Base-by-base conservation (phyloP, 2,797 vertebrate genomes). In the Gorsachius magnificus region DNA sequence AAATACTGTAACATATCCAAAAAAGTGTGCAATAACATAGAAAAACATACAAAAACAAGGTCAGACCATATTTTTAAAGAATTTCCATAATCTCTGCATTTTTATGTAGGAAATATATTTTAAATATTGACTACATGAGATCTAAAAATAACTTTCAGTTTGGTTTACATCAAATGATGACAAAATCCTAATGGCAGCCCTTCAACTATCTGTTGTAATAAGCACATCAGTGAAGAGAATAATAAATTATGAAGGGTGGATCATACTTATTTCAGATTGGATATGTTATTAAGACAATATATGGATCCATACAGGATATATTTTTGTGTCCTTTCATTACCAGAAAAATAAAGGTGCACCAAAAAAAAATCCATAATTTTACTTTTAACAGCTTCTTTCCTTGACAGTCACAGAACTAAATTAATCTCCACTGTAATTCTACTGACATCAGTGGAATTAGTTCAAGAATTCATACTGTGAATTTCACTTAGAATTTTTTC, bases 1-100 rank as follows among this genome's bases (percentile, higher is more conserved):
- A 96, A 95, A 93, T 88, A 81, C 50, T 81, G 72, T 63, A 88
- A 54, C 38, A 16, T 72, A 82, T 81, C 72, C 72, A 90, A 90
- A 95, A 75, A 90, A 83, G 7, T 16, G 8, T 89, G 50, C 57
- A 75, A 36, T 82, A 79, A 57, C 16, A 53, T 29, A 46, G 45
- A 77, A 88, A 66, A 95, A 81, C 89, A 84, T 61, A 53, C 45
- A 76, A 91, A 93, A 92, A 28, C 45, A 92, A 83, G 38, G 71
- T 61, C 70, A 95, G 63, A 35, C 43, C 15, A 5, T 87, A 82
- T 95, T 94, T 95, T 61, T 86, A 58, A 71, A 54, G 57, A 78
- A 72, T 91, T 92, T 90, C 87, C 69, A 56, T 29, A 56, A 72
- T 79, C 38, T 75, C 71, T 65, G 36, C 50, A 48, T 86, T 96